Conservation (phyloP, 2,888 invertebrate species). For the Hypomecis atomaria region DNA sequence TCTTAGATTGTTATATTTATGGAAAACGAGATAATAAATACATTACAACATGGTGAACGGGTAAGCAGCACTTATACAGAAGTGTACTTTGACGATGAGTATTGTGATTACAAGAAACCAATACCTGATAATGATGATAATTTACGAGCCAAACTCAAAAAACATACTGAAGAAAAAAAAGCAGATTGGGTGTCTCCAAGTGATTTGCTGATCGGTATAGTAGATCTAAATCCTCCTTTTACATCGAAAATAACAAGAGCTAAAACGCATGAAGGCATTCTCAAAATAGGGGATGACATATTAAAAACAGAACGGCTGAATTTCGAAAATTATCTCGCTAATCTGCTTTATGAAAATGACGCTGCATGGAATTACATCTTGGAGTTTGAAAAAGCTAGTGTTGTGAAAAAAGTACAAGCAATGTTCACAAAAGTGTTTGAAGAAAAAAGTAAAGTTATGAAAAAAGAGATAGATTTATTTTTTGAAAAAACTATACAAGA, state of each 20-base stretch:
- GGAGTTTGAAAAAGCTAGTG: constrained; percentile 57
- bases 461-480: constrained; percentile 63
- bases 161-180: constrained; percentile 9
- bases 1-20: constrained; percentile 41
- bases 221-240: constrained; percentile 72
- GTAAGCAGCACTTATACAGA: constrained; percentile 71
- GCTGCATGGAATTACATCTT: constrained; percentile 68
- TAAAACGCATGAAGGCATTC: constrained; percentile 72
- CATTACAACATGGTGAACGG: constrained; percentile 53
- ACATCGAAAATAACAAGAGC: constrained; percentile 77
- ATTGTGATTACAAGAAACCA: constrained; percentile 47
- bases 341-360: constrained; percentile 65
- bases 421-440: constrained; percentile 62
- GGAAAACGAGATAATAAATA: constrained; percentile 55
- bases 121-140: constrained; percentile 19
- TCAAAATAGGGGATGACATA: constrained; percentile 67
- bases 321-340: constrained; percentile 55
- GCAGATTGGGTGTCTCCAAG: constrained; percentile 72
- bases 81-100: constrained; percentile 63
- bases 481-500: constrained; percentile 69
- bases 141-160: constrained; percentile 18
- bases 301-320: constrained; percentile 57
- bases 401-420: constrained; percentile 58
- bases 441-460: constrained; percentile 65
- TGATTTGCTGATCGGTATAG: constrained; percentile 67